Conservation (phyloP, 2,113 vertebrate genomes). For the Ictalurus furcatus region DNA sequence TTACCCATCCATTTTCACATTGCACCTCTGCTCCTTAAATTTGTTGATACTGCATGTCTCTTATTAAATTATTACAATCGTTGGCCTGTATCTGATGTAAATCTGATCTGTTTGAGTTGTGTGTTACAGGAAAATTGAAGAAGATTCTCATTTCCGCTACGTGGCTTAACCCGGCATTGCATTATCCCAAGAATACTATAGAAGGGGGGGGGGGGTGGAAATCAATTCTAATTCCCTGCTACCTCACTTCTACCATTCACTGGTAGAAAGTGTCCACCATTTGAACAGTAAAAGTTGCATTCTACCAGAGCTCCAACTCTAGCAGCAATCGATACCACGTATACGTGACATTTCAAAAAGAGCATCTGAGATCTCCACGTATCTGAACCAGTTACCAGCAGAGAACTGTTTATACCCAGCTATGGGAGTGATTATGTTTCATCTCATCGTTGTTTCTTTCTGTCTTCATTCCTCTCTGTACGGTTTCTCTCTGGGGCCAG, state of each 20-base stretch:
- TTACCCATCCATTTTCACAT: background rate
- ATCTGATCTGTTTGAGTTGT: background rate
- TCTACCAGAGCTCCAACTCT: background rate
- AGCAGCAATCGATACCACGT: conserved; percentile 3
- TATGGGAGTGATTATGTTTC: conserved; percentile 43
- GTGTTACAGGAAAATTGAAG: background rate
- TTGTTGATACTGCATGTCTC: background rate
- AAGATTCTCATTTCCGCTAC: background rate
- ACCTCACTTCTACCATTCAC: background rate
- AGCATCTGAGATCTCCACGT: conserved; percentile 22
- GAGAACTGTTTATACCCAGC: conserved; percentile 33
- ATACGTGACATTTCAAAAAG: conserved; percentile 20
- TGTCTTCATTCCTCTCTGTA: conserved; percentile 13
- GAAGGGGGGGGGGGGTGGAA: no score
- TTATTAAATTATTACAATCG: background rate
- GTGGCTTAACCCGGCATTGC: background rate
- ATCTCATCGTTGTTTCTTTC: conserved; percentile 21
- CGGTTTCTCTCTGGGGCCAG: conserved; percentile 40
- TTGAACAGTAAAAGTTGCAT: conserved; percentile 1
- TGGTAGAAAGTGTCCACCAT: background rate
- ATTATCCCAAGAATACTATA: background rate
- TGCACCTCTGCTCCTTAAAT: background rate
- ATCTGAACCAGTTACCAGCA: conserved; percentile 31
- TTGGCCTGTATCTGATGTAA: background rate
- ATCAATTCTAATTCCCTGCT: background rate